Base-by-base conservation (phyloP, 2,888 invertebrate genomes). In the Galerucella pusilla region DNA sequence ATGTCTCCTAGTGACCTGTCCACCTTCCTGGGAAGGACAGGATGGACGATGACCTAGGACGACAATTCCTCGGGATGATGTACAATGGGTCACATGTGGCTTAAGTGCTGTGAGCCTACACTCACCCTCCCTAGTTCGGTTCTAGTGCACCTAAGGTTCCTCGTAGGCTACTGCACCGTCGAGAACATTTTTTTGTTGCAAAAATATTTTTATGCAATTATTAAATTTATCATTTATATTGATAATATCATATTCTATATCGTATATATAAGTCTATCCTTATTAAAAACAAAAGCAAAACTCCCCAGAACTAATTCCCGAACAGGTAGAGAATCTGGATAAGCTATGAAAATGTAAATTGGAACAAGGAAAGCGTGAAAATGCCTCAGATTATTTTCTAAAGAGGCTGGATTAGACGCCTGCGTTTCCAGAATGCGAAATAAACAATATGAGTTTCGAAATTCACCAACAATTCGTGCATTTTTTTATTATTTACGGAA, bases 261-360 rank as follows among this genome's bases (percentile, higher is more conserved):
- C 20, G 16, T n/a, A 9, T n/a, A 54, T 57, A 16, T 57, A 16
- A 49, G n/a, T 57, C 3, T 9, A 20, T 57, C 9, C 61, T 49
- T 45, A 46, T 69, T 61, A n/a, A 60, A 49, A 20, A 61, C 57
- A 25, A 71, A 65, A 65, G 28, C 59, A 71, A 71, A 71, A 71
- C 57, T 64, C 45, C 20, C 20, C 49, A 52, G 75, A 70, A 79
- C 79, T 82, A 82, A 82, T 82, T 79, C 81, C 79, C 79, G 82
- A 83, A 83, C 83, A 84, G 83, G 83, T 84, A 81, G 83, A 79
- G 83, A 83, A 83, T 84, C 83, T 82, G 81, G 82, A 81, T 83
- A 84, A 83, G 82, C 83, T 80, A 67, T 79, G 78, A 77, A 81
- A 83, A 85, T 84, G 84, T 83, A 84, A 85, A 85, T 85, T 82